Conservation (phyloP, 2,888 invertebrate genomes). For the Erebia epiphron region DNA sequence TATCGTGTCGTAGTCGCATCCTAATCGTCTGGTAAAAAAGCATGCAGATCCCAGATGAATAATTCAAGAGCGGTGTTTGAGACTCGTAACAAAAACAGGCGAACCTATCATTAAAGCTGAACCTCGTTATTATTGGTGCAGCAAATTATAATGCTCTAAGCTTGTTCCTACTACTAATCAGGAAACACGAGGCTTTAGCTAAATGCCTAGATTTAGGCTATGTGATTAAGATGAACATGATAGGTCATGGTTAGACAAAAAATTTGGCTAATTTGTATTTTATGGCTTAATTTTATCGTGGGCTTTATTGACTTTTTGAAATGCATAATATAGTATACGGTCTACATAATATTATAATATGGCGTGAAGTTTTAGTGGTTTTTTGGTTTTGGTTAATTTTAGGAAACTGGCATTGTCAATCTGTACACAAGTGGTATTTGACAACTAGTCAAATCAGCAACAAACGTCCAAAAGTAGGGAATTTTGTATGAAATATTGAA, state of each 20-base stretch:
- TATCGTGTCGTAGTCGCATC: not conserved
- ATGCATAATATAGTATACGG: too few species aligned
- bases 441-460: too few species aligned
- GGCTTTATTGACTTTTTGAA: too few species aligned
- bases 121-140: slow-evolving; percentile 51
- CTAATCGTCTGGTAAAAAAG: not conserved
- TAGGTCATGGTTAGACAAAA: not conserved
- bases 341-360: too few species aligned
- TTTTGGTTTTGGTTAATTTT: too few species aligned
- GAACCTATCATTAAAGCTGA: slow-evolving; percentile 53
- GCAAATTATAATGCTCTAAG: slow-evolving; percentile 46
- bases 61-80: slow-evolving; percentile 49
- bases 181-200: slow-evolving; percentile 22
- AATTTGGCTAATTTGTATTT: too few species aligned
- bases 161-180: slow-evolving; percentile 36
- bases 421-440: too few species aligned
- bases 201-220: slow-evolving; percentile 19
- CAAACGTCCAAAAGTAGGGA: too few species aligned
- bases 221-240: slow-evolving; percentile 7
- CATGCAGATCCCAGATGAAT: slow-evolving; percentile 41
- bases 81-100: slow-evolving; percentile 48
- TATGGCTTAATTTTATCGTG: too few species aligned
- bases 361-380: too few species aligned
- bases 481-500: too few species aligned
- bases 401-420: too few species aligned